Conservation (phyloP, 2,113 vertebrate species). For the Toxotes jaculatrix region DNA sequence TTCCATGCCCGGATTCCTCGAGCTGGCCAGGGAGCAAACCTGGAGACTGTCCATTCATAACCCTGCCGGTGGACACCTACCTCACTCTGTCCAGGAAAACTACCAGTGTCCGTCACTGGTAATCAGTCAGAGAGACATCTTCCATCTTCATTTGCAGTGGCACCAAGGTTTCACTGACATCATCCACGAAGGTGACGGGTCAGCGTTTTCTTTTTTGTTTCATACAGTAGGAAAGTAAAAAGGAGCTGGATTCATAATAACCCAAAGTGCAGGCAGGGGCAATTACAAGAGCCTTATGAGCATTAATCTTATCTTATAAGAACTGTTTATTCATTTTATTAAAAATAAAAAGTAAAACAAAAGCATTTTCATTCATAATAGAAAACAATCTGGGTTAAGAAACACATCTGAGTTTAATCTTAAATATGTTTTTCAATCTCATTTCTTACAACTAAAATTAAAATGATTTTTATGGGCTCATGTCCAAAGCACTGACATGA, state of each 20-base stretch:
- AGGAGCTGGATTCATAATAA: neutral
- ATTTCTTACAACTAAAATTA: neutral
- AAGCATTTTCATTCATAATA: neutral
- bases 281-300: neutral
- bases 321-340: neutral
- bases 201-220: neutral
- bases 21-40: constrained; percentile 17
- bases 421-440: neutral
- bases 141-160: constrained; percentile 14
- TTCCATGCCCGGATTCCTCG: constrained; percentile 31
- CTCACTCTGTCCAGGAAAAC: constrained; percentile 5
- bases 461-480: constrained; percentile 1
- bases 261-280: neutral
- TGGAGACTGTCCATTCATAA: constrained; percentile 31
- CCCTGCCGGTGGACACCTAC: neutral
- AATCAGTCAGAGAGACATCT: constrained; percentile 24
- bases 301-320: neutral
- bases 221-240: neutral
- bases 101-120: neutral
- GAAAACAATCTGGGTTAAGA: neutral
- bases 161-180: neutral
- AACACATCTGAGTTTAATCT: neutral
- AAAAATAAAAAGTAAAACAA: neutral
- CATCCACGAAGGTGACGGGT: neutral
- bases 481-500: constrained; percentile 12